Conservation (phyloP, 2,113 vertebrate genomes). For the Malurus melanocephalus region DNA sequence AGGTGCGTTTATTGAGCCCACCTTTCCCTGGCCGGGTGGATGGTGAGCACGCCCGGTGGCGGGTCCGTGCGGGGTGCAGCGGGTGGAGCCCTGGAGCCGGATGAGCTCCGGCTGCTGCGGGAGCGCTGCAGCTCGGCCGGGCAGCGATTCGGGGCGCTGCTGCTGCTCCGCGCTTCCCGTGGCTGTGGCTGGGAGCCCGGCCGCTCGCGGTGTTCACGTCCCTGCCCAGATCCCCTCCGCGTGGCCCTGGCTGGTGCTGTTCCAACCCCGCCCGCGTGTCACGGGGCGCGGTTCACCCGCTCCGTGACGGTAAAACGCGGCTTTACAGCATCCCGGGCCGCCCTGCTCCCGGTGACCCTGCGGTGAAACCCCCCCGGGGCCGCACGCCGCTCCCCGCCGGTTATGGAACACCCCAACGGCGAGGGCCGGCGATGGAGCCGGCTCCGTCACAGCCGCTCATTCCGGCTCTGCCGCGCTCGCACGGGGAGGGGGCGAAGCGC, state of each 20-base stretch:
- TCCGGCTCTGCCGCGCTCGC: neutral
- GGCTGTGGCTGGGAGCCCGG: neutral
- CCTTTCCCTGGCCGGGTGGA: neutral
- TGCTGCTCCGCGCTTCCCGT: neutral
- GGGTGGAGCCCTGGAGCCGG: constrained; percentile 3
- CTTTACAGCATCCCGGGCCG: neutral
- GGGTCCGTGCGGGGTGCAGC: neutral
- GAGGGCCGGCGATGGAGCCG: neutral
- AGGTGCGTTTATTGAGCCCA: neutral
- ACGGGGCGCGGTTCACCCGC: neutral
- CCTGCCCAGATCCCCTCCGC: neutral
- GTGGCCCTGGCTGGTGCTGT: neutral
- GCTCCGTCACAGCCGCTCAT: neutral
- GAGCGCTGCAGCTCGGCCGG: neutral
- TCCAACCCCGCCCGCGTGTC: neutral
- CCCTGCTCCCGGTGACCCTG: neutral
- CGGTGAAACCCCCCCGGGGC: neutral
- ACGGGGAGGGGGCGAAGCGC: neutral
- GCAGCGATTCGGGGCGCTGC: neutral
- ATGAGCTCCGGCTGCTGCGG: neutral
- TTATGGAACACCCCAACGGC: neutral
- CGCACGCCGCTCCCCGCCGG: neutral
- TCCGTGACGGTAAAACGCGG: neutral
- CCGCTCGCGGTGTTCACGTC: neutral
- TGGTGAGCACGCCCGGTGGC: neutral